Conservation (phyloP, 1,140 invertebrate genomes). For the Saccostrea echinata region DNA sequence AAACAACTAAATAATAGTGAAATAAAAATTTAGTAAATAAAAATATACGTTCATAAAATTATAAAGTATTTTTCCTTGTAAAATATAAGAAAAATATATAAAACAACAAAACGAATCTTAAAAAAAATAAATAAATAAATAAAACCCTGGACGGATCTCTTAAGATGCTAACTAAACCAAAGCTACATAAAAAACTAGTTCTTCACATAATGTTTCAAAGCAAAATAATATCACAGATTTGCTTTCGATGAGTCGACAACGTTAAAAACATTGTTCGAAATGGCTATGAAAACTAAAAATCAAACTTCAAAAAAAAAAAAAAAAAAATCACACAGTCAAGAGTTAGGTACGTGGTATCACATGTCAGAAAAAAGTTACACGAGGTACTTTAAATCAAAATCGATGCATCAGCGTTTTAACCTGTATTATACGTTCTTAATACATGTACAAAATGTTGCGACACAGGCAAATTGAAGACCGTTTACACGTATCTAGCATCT, state of each 20-base stretch:
- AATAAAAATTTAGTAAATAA: neutral
- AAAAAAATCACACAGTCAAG: neutral
- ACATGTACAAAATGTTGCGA: no score
- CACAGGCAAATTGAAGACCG: no score
- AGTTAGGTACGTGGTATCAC: neutral
- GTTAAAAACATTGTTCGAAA: neutral
- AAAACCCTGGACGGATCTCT: neutral
- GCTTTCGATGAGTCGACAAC: conserved; percentile 23
- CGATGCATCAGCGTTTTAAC: no score
- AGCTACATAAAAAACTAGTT: neutral
- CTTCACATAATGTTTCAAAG: neutral
- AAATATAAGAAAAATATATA: neutral
- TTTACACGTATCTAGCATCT: no score
- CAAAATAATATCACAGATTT: conserved; percentile 35
- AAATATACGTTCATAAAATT: neutral
- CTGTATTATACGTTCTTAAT: no score
- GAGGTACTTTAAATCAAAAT: no score
- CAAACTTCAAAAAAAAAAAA: neutral
- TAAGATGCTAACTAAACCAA: no score
- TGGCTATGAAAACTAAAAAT: neutral
- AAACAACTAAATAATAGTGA: neutral
- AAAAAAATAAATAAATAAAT: neutral
- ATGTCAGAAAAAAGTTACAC: no score
- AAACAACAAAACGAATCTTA: neutral
- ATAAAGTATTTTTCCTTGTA: neutral